Conservation (phyloP, 2,113 vertebrate genomes). For the Nerophis lumbriciformis region DNA sequence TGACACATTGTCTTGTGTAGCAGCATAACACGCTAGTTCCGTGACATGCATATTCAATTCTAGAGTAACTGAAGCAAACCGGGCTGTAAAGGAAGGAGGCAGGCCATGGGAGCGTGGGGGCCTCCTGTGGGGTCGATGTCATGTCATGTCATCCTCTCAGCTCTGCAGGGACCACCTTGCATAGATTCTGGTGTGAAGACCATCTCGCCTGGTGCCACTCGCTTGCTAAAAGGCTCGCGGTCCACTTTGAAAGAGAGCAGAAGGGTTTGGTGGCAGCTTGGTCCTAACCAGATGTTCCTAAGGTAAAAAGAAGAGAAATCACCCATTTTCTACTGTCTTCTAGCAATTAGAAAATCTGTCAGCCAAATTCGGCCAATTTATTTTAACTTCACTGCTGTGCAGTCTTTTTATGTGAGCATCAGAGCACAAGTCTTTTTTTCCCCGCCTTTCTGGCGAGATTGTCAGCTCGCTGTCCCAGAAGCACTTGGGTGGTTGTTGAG, state of each 20-base stretch:
- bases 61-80: slow-evolving; percentile 30
- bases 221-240: slow-evolving; percentile 83
- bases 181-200: slow-evolving; percentile 66
- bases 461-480: slow-evolving; percentile 13
- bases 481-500: slow-evolving; percentile 25
- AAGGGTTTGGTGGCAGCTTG: slow-evolving; percentile 85
- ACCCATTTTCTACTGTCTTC: not conserved
- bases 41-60: slow-evolving; percentile 64
- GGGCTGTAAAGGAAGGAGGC: slow-evolving; percentile 11
- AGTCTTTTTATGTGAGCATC: slow-evolving; percentile 8
- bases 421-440: not conserved
- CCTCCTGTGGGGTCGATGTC: slow-evolving; percentile 11
- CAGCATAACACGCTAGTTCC: slow-evolving; percentile 4
- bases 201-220: slow-evolving; percentile 46
- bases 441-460: not conserved
- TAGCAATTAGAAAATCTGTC: slow-evolving; percentile 10
- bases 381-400: slow-evolving; percentile 6
- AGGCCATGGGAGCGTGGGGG: not conserved
- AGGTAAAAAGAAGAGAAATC: not conserved
- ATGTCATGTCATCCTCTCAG: slow-evolving; percentile 24
- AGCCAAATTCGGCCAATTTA: not conserved
- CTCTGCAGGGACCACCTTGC: slow-evolving; percentile 54
- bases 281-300: slow-evolving; percentile 84
- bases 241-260: slow-evolving; percentile 87
- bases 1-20: slow-evolving; percentile 36